phyloP scores from a whole-genome alignment of 2,113 vertebrate species.

The Tauraco erythrolophus region DNA sequence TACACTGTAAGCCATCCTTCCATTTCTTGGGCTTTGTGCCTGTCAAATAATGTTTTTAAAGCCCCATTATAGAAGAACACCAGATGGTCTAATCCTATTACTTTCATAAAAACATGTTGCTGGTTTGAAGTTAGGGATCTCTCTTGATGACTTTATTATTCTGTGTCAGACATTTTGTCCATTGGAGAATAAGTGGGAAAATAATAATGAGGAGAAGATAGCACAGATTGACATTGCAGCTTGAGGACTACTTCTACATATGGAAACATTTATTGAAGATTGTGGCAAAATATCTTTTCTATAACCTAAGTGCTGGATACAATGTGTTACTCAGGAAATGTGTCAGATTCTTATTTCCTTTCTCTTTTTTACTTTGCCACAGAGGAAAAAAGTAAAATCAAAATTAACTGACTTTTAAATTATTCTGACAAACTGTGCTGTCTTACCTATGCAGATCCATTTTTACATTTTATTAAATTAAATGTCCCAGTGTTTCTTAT shows the following conservation, averaged over 20 bases:
- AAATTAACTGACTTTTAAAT: neutral
- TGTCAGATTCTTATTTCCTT: neutral
- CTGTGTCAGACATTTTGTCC: neutral
- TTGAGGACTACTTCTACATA: neutral
- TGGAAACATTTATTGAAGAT: neutral
- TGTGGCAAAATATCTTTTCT: neutral
- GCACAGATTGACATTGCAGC: neutral
- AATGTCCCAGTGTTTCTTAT: neutral
- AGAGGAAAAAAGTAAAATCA: neutral
- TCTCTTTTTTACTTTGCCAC: neutral
- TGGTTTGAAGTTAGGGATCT: neutral
- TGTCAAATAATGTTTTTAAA: neutral
- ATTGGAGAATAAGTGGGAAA: neutral
- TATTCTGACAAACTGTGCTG: neutral
- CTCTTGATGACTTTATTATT: neutral
- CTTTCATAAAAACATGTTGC: neutral
- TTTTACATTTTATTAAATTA: neutral
- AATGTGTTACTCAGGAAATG: neutral
- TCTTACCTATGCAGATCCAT: neutral
- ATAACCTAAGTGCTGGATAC: neutral
- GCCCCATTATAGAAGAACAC: neutral
- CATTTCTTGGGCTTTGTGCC: neutral
- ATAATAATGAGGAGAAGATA: neutral
- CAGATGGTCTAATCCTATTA: neutral
- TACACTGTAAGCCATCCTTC: neutral